Evolutionary conservation across 2,888 invertebrate species (phyloP).

Genomic region (Anthoptus insignis): DNA sequence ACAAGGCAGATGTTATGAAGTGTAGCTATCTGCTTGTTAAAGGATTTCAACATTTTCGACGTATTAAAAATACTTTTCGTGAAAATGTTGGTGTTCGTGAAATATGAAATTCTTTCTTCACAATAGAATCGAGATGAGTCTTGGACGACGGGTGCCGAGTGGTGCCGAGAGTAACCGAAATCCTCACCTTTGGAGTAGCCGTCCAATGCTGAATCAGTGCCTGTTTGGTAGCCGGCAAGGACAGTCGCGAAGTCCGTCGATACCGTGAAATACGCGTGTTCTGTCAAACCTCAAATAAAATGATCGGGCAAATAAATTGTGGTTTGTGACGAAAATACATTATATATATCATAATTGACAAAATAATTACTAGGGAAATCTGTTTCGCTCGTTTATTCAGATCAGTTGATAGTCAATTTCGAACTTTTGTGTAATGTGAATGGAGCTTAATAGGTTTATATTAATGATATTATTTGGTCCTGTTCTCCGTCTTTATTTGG

Average conservation of each 20-base stretch:
- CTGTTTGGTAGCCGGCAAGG: slow-evolving; percentile 65
- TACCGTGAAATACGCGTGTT: slow-evolving; percentile 9
- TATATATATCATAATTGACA: slow-evolving; percentile 30
- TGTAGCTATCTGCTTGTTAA: slow-evolving; percentile 47
- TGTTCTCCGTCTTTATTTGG: not conserved
- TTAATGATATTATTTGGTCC: slow-evolving; percentile 26
- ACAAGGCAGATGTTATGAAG: slow-evolving; percentile 46
- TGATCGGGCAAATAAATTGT: slow-evolving; percentile 63
- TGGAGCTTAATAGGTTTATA: slow-evolving; percentile 31
- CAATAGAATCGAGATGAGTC: slow-evolving; percentile 80
- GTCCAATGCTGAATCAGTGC: slow-evolving; percentile 84
- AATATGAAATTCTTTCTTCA: slow-evolving; percentile 77
- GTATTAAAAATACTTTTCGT: slow-evolving; percentile 58
- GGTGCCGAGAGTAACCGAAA: slow-evolving; percentile 71
- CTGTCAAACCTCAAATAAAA: slow-evolving; percentile 51
- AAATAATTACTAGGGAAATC: slow-evolving; percentile 26
- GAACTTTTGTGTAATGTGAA: slow-evolving; percentile 38
- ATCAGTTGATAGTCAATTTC: slow-evolving; percentile 28
- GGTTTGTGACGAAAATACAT: slow-evolving; percentile 62
- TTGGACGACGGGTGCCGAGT: slow-evolving; percentile 68
- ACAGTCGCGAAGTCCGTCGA: slow-evolving; percentile 56
- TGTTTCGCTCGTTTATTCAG: slow-evolving; percentile 3
- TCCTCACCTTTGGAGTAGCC: slow-evolving; percentile 83
- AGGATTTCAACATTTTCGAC: slow-evolving; percentile 50
- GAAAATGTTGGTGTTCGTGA: slow-evolving; percentile 60